Evolutionary conservation across 2,888 invertebrate genomes (phyloP).

Genomic region (Polymixis lichenea): DNA sequence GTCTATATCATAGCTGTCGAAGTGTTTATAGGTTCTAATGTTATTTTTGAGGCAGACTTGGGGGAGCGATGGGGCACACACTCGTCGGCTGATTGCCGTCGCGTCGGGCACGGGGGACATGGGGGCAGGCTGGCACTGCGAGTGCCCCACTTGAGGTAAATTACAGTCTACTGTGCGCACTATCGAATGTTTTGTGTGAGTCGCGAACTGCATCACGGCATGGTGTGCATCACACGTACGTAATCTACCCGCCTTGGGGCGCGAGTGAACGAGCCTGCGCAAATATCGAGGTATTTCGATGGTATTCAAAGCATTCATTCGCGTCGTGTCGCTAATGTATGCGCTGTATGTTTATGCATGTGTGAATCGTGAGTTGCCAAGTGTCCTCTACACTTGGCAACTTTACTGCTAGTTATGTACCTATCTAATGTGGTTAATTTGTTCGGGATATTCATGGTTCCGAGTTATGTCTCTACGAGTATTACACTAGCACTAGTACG

Average conservation of each 20-base stretch:
- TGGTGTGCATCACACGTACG: slow-evolving; percentile 72
- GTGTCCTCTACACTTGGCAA: slow-evolving; percentile 12
- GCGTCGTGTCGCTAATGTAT: slow-evolving; percentile 42
- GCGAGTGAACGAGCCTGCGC: slow-evolving; percentile 62
- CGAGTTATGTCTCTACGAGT: slow-evolving; percentile 17
- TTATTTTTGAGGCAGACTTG: slow-evolving; percentile 76
- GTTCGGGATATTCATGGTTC: slow-evolving; percentile 10
- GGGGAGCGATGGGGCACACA: slow-evolving; percentile 72
- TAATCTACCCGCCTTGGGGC: slow-evolving; percentile 71
- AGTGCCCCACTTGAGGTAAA: slow-evolving; percentile 85
- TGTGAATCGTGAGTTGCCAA: slow-evolving; percentile 41
- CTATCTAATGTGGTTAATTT: slow-evolving; percentile 29
- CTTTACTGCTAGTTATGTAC: slow-evolving; percentile 15
- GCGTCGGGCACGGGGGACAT: slow-evolving; percentile 66
- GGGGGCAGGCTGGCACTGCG: slow-evolving; percentile 66
- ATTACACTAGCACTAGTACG: no score
- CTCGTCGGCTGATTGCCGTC: slow-evolving; percentile 79
- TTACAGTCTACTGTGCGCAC: slow-evolving; percentile 81
- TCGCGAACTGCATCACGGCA: slow-evolving; percentile 72
- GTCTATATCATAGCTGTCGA: slow-evolving; percentile 44
- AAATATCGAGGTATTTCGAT: slow-evolving; percentile 70
- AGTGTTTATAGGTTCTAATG: slow-evolving; percentile 68
- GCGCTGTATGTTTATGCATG: slow-evolving; percentile 48
- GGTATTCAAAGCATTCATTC: slow-evolving; percentile 68
- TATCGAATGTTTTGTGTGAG: slow-evolving; percentile 80